phyloP scores from a whole-genome alignment of 2,113 vertebrate species.

The Nymphicus hollandicus region DNA sequence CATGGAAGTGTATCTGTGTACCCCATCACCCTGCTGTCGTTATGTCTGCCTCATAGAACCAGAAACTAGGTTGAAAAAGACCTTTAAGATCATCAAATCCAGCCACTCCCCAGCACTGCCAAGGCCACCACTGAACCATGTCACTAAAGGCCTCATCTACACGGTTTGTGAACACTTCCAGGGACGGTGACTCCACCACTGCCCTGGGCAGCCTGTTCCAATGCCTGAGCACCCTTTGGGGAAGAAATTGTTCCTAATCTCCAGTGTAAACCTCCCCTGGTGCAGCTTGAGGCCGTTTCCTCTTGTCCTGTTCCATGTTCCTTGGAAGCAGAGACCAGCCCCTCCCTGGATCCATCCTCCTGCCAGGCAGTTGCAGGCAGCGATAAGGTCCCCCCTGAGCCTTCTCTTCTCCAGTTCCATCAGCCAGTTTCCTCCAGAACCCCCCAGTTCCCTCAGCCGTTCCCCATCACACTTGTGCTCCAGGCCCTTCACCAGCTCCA shows the following conservation, averaged over 20 bases:
- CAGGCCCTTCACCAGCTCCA: background rate
- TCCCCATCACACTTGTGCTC: background rate
- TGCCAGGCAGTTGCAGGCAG: background rate
- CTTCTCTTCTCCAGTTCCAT: background rate
- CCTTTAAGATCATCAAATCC: background rate
- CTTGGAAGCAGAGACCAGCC: background rate
- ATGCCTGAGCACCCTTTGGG: background rate
- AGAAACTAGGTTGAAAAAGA: background rate
- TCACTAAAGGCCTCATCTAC: background rate
- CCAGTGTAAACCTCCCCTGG: background rate
- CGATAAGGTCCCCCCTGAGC: background rate
- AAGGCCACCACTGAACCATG: background rate
- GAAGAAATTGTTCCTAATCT: background rate
- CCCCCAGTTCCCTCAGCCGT: accelerated
- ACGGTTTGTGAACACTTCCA: background rate
- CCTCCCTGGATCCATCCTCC: background rate
- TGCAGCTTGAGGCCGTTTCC: background rate
- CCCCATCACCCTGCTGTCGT: constrained; percentile 18
- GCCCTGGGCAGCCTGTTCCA: background rate
- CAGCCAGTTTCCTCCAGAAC: no score
- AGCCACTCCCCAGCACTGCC: background rate
- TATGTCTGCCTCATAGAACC: background rate
- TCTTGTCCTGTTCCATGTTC: background rate
- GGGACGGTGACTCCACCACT: background rate
- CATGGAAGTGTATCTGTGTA: constrained; percentile 53